These are phyloP conservation scores for Aphelinus certus DNA, from an alignment of 1,140 invertebrate genomes.

Conservation along the genomic window DNA sequence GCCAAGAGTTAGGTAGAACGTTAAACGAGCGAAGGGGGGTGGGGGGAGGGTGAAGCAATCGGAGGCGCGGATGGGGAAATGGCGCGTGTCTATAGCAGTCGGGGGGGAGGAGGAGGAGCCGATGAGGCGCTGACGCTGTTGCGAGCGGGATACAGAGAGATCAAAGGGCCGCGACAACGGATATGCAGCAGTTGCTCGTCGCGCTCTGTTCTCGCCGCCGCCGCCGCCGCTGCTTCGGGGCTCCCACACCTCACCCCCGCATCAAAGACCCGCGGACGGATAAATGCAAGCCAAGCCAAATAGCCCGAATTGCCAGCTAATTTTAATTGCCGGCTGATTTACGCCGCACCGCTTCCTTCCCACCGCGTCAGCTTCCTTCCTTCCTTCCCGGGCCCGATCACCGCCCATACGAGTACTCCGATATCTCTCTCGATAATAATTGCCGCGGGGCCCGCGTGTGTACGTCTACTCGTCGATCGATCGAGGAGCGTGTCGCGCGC, in stretches of 20 bases:
- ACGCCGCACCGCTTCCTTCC: constrained; percentile 43
- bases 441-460: no score
- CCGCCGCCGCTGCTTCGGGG: constrained; percentile 39
- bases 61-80: constrained; percentile 34
- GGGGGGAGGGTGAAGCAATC: constrained; percentile 16
- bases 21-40: no score
- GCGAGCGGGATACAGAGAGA: constrained; percentile 50
- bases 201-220: constrained; percentile 43
- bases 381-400: no score
- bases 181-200: constrained; percentile 59
- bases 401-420: no score
- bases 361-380: no score
- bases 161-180: constrained; percentile 64
- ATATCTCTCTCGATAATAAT: no score
- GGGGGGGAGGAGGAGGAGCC: constrained; percentile 37
- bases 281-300: constrained; percentile 63
- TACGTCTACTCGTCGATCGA: no score
- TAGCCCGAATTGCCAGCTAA: constrained; percentile 63
- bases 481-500: no score
- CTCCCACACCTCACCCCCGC: constrained; percentile 46
- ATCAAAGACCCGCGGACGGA: constrained; percentile 63
- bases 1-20: no score
- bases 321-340: constrained; percentile 64
- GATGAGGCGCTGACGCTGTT: constrained; percentile 41
- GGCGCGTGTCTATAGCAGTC: constrained; percentile 31